Evolutionary conservation across 2,888 invertebrate genomes (phyloP).

Genomic region (Carabus problematicus): DNA sequence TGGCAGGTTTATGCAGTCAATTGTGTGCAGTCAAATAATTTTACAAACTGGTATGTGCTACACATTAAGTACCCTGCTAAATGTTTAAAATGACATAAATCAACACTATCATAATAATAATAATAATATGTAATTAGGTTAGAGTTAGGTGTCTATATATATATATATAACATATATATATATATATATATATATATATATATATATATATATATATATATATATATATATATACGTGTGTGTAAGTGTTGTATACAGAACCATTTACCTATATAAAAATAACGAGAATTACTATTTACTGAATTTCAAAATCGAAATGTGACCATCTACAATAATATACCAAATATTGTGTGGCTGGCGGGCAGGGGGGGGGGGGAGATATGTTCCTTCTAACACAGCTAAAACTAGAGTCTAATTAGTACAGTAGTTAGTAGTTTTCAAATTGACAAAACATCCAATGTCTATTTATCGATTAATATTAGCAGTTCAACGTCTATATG

Average conservation of each 20-base stretch:
- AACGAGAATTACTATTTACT: neutral
- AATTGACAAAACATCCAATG: slow-evolving; percentile 39
- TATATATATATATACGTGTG: slow-evolving; percentile 50
- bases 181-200: slow-evolving; percentile 47
- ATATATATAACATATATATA: slow-evolving; percentile 36
- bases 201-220: slow-evolving; percentile 44
- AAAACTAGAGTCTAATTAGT: slow-evolving; percentile 18
- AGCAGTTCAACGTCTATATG: slow-evolving; percentile 4
- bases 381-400: slow-evolving; percentile 39
- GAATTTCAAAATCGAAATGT: neutral
- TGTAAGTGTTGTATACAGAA: slow-evolving; percentile 57
- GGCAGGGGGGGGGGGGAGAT: too few species aligned
- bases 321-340: slow-evolving; percentile 14
- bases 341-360: neutral
- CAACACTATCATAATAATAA: slow-evolving; percentile 5
- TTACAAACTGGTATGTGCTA: slow-evolving; percentile 40
- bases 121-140: too few species aligned
- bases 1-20: slow-evolving; percentile 53
- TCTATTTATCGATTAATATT: slow-evolving; percentile 3
- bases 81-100: slow-evolving; percentile 27
- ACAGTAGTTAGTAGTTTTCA: slow-evolving; percentile 26
- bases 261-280: neutral
- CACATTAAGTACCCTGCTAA: slow-evolving; percentile 43
- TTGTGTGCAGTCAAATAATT: slow-evolving; percentile 53
- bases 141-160: too few species aligned